Evolutionary conservation across 2,888 invertebrate species (phyloP).

Genomic region (Megalurothrips usitatus): DNA sequence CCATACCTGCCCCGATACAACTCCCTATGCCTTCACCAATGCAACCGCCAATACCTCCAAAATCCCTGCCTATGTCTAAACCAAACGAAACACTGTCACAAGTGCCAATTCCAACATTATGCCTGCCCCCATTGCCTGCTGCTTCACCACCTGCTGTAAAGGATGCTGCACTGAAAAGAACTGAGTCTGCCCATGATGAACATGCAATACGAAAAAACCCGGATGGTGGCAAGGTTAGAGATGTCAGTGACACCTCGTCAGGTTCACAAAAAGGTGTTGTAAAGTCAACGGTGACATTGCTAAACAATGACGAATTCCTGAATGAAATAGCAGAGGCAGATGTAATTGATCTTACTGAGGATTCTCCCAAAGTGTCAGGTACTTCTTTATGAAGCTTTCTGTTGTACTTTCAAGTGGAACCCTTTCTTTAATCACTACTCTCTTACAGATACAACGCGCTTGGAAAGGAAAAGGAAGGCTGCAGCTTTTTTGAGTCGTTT

Average conservation of each 20-base stretch:
- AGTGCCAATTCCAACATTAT: no score
- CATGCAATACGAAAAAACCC: neutral
- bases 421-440: neutral
- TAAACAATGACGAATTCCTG: neutral
- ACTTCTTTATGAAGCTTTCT: neutral
- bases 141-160: no score
- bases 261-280: neutral
- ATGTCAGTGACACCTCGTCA: neutral
- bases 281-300: neutral
- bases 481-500: neutral
- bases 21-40: no score
- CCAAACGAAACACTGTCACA: no score
- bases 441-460: neutral
- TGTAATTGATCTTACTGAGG: conserved; percentile 1
- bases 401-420: neutral
- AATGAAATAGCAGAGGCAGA: neutral
- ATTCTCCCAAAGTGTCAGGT: neutral
- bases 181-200: neutral
- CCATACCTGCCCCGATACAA: no score
- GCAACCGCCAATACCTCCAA: no score
- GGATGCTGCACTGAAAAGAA: no score
- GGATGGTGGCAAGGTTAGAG: neutral
- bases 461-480: conserved; percentile 2
- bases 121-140: no score
- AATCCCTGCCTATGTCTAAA: no score